Conservation (phyloP, 2,888 invertebrate species). For the Spatulosminthurus flaviceps region DNA sequence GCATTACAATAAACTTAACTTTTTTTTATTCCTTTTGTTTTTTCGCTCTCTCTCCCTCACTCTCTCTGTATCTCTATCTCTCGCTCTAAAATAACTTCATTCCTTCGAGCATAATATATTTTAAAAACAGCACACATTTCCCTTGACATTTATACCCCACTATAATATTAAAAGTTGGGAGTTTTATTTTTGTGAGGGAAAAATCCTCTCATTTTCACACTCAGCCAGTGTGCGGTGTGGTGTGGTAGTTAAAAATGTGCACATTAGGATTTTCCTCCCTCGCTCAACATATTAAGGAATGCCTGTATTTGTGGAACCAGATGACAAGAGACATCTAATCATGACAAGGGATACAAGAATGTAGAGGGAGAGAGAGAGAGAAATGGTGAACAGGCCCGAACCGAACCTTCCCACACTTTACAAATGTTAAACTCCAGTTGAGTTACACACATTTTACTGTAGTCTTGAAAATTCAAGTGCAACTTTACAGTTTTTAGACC, state of each 20-base stretch:
- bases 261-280: neutral
- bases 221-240: no score
- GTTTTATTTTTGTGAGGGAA: neutral
- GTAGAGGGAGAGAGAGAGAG: no score
- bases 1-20: no score
- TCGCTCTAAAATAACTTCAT: neutral
- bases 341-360: slow-evolving; percentile 1
- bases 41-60: neutral
- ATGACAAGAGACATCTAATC: slow-evolving; percentile 8
- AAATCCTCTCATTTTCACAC: neutral
- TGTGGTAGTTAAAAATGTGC: neutral
- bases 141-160: slow-evolving; percentile 1
- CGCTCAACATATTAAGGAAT: neutral
- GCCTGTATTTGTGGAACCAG: neutral
- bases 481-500: no score
- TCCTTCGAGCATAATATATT: neutral
- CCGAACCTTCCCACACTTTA: slow-evolving; percentile 27
- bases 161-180: neutral
- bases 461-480: no score
- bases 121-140: neutral
- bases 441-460: neutral
- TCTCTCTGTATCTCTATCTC: neutral
- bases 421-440: neutral
- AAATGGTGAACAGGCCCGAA: neutral
- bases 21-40: neutral